Evolutionary conservation across 2,113 vertebrate species (phyloP), one percentile per base, ranked within the genome.

Genomic region (Castor canadensis): DNA sequence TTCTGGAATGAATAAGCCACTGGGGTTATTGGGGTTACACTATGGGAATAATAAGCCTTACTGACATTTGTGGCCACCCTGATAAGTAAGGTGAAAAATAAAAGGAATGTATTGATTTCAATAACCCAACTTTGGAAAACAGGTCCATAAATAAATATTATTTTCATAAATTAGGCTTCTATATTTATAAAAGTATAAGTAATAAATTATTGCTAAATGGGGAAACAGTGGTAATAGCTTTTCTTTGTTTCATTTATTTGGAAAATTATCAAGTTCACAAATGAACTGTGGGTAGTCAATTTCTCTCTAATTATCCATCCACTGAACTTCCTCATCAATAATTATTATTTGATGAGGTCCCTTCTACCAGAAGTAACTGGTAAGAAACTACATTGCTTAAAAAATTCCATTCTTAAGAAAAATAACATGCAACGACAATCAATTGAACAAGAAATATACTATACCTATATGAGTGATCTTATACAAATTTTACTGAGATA

Each of bases 211-310:
- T 88, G 54, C 69, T 24, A 30, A 83, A 20, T 64, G 56, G 82
- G 60, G 28, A 94, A 96, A 52, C 45, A 11, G 35, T 16, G 9
- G 45, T 85, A 79, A 95, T 95, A 22, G 26, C 76, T 93, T 69
- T 67, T 73, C 56, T 77, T 84, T 71, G 35, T 96, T 94, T 82
- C 60, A 87, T 58, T 83, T 88, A 88, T 77, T 79, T 94, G 75
- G 83, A 69, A 67, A 64, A 85, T 72, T 62, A 95, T 89, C 85
- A 71, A 26, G 45, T 79, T 45, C n/a, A 45, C 52, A 89, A 84
- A 43, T 80, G 56, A 89, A 88, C 72, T 89, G 35, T 60, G 73
- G 66, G 40, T 72, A 72, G 56, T 71, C 69, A 28, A 5, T 45
- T 64, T 38, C 28, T 75, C 43, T 47, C 32, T 82, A 77, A 95